Base-by-base conservation (phyloP, 2,113 vertebrate species). In the Drymodes brunneopygia region DNA sequence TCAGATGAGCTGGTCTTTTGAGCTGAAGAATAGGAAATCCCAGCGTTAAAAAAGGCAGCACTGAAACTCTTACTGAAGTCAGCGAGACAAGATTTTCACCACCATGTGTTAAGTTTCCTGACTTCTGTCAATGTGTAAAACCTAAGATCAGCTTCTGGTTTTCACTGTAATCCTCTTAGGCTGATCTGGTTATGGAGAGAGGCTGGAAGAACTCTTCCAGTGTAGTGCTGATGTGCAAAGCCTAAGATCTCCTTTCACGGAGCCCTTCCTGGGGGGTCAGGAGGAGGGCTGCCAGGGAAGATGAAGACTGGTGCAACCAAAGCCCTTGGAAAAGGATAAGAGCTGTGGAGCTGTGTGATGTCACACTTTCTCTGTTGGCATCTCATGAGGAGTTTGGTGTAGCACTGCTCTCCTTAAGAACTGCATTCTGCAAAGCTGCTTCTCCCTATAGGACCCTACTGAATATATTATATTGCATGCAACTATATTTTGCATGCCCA, bases 181-280 rank as follows among this genome's bases (percentile, higher is more conserved):
- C 36, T 95, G 92, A 91, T 87, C 61, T 92, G 78, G 86, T 95
- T 95, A 92, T 72, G 80, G 80, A 92, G 81, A 89, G 77, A 74
- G 57, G 57, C 35, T 81, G 88, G 80, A 92, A 81, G 73, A 95
- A 81, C 73, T 84, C 53, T 73, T 81, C 64, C 44, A 60, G 12
- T 19, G 69, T 29, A 33, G 51, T 58, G 48, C 48, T 91, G 57
- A 61, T 67, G 61, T 24, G 50, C 65, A 75, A 53, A 92, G 48
- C 65, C 56, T 74, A 48, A 95, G 75, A 38, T 78, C 9, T 77
- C 29, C 90, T 86, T 81, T 90, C 56, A 25, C 1, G 5, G 67
- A 83, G 42, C 44, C 35, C 51, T 71, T 66, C 24, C 21, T 48
- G n/a, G 16, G 11, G 15, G 11, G 14, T 83, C 44, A 36, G 40